Conservation (phyloP, 2,888 invertebrate species). For the Lysandra bellargus region DNA sequence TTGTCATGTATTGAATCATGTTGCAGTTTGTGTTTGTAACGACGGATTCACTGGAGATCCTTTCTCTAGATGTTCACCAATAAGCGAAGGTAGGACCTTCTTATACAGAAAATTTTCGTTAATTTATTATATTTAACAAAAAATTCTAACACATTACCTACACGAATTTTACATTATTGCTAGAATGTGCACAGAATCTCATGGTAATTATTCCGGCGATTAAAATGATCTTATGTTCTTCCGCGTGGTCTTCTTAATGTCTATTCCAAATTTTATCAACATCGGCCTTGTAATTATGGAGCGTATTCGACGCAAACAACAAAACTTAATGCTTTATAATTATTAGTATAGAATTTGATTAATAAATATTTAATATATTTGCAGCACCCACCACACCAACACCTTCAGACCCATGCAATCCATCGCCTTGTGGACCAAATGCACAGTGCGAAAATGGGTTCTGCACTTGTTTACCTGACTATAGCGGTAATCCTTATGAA, state of each 20-base stretch:
- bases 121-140: background rate
- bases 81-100: constrained; percentile 66
- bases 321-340: background rate
- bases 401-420: constrained; percentile 82
- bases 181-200: no score
- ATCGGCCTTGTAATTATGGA: no score
- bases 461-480: constrained; percentile 85
- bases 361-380: constrained; percentile 39
- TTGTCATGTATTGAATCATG: constrained; percentile 89
- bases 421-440: constrained; percentile 87
- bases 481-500: constrained; percentile 86
- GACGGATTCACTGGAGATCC: constrained; percentile 90
- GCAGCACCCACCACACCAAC: constrained; percentile 62
- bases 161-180: no score
- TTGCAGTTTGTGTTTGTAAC: constrained; percentile 89
- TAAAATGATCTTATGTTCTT: no score
- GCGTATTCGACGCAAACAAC: no score
- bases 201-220: no score
- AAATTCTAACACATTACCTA: no score
- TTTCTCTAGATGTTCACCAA: constrained; percentile 85
- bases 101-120: background rate
- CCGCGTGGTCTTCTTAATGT: background rate
- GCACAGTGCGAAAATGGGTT: constrained; percentile 84
- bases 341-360: constrained; percentile 9
- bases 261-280: background rate